Conservation (phyloP, 2,113 vertebrate genomes). For the Zapornia atra region DNA sequence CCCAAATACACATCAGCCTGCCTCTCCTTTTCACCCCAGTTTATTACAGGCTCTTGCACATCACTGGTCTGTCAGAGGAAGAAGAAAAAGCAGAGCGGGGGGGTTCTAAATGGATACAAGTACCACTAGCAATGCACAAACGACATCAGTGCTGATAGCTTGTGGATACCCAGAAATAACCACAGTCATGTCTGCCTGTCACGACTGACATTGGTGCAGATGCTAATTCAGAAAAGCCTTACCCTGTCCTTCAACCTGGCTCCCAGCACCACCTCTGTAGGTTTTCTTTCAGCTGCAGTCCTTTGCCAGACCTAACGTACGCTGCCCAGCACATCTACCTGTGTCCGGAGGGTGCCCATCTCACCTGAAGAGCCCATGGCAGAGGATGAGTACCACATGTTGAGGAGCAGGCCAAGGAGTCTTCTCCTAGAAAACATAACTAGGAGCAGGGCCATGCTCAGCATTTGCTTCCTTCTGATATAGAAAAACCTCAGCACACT, state of each 20-base stretch:
- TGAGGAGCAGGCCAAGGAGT: neutral
- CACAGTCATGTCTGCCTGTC: neutral
- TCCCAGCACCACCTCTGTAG: neutral
- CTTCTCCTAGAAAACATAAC: neutral
- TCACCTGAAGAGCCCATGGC: neutral
- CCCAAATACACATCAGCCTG: neutral
- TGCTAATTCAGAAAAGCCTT: neutral
- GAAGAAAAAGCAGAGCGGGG: neutral
- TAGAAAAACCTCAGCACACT: neutral
- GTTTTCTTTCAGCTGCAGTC: neutral
- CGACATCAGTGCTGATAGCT: neutral
- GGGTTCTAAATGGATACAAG: neutral
- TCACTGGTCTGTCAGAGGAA: neutral
- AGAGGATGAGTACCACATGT: neutral
- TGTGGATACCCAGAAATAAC: neutral
- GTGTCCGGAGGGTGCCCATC: neutral
- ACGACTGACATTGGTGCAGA: neutral
- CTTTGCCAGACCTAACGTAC: fast-evolving
- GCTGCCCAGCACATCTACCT: neutral
- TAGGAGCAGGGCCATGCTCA: neutral
- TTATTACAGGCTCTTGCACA: neutral
- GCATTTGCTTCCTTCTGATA: neutral
- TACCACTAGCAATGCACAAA: neutral
- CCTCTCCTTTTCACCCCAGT: neutral
- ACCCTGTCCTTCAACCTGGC: neutral